phyloP scores from a whole-genome alignment of 2,888 invertebrate species.

The Anagyrus pseudococci region DNA sequence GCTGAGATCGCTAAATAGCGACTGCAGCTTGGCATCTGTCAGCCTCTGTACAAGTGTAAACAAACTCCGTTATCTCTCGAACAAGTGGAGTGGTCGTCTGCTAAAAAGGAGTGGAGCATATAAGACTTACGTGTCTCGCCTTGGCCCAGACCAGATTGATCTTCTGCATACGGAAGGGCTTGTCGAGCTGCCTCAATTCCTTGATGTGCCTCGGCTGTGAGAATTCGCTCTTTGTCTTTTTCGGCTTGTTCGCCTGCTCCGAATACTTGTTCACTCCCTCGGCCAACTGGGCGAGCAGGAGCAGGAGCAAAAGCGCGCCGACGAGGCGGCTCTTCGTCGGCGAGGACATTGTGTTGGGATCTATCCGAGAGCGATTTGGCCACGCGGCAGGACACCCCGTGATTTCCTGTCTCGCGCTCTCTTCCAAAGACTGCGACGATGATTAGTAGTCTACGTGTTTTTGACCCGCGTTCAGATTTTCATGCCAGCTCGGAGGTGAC shows the following conservation, averaged over 20 bases:
- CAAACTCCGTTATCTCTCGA: too few species aligned
- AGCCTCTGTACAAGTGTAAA: constrained; percentile 77
- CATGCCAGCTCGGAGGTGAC: too few species aligned
- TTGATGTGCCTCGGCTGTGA: constrained; percentile 24
- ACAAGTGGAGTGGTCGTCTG: not conserved
- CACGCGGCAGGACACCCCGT: too few species aligned
- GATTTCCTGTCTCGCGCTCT: too few species aligned
- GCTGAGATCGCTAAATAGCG: constrained; percentile 86
- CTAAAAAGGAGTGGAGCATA: not conserved
- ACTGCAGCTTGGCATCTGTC: constrained; percentile 83
- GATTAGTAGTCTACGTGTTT: too few species aligned
- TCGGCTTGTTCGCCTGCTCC: constrained; percentile 65
- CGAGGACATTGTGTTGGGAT: not conserved
- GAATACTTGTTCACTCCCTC: constrained; percentile 71
- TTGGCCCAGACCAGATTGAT: constrained; percentile 89
- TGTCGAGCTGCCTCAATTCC: constrained; percentile 73
- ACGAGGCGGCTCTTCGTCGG: not conserved
- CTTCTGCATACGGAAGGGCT: constrained; percentile 90
- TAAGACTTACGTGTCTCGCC: constrained; percentile 79
- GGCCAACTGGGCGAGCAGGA: not conserved
- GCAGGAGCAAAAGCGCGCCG: not conserved
- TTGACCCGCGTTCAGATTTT: too few species aligned
- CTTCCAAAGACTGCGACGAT: too few species aligned
- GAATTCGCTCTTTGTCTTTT: constrained; percentile 47
- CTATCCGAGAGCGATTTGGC: too few species aligned